phyloP scores from a whole-genome alignment of 2,888 invertebrate genomes.

The Acheta domesticus region DNA sequence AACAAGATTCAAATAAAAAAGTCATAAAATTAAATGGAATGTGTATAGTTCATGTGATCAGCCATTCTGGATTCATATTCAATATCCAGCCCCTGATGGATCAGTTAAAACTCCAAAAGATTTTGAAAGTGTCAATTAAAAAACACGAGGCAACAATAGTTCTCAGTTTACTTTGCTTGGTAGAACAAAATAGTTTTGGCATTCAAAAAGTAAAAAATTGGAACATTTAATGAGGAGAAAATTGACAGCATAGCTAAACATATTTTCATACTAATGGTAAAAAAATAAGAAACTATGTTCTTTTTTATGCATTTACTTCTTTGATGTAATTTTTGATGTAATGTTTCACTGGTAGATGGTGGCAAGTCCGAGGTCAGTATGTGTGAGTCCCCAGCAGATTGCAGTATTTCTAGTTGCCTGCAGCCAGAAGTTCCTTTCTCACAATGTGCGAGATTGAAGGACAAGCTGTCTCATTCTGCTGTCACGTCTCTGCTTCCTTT shows the following conservation, averaged over 20 bases:
- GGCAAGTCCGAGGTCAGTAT: slow-evolving; percentile 34
- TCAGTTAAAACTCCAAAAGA: neutral
- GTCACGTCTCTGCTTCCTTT: slow-evolving; percentile 25
- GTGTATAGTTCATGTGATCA: neutral
- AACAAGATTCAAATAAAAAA: neutral
- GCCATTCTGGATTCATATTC: slow-evolving; percentile 18
- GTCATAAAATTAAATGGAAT: slow-evolving; percentile 4
- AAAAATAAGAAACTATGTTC: slow-evolving; percentile 37
- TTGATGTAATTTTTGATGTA: slow-evolving; percentile 29
- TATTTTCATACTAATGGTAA: slow-evolving; percentile 35
- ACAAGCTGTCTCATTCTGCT: slow-evolving; percentile 18
- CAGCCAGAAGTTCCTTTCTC: neutral
- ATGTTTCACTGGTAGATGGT: slow-evolving; percentile 34
- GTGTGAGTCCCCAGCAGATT: slow-evolving; percentile 29
- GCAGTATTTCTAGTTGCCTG: slow-evolving; percentile 21
- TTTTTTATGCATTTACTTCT: slow-evolving; percentile 31
- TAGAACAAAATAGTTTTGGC: slow-evolving; percentile 3
- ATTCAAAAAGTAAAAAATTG: slow-evolving; percentile 21
- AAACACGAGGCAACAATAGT: neutral
- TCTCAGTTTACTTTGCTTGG: slow-evolving; percentile 4
- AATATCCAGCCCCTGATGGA: neutral
- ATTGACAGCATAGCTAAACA: slow-evolving; percentile 35
- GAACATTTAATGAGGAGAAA: slow-evolving; percentile 25
- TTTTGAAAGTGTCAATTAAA: neutral
- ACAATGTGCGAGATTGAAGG: slow-evolving; percentile 5